These are phyloP conservation scores for Drepana falcataria DNA, from an alignment of 2,888 invertebrate genomes.

Conservation along the genomic window DNA sequence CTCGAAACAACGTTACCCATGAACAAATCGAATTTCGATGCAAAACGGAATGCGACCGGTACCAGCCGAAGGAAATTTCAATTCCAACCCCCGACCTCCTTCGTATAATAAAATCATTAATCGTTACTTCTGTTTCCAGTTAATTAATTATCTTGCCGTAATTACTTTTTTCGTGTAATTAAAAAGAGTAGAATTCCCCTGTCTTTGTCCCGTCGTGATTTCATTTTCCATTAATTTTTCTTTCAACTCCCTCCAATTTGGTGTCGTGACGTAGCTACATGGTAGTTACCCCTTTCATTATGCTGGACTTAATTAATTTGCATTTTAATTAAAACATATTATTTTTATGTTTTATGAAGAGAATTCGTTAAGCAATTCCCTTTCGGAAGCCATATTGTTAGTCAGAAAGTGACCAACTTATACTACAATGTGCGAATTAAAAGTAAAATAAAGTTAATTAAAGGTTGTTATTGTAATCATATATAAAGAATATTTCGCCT, in stretches of 20 bases:
- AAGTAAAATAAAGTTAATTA: conserved; percentile 15
- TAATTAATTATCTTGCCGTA: conserved; percentile 79
- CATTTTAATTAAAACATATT: conserved; percentile 76
- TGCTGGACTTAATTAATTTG: conserved; percentile 74
- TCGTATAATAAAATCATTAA: conserved; percentile 79
- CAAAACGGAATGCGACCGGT: conserved; percentile 50
- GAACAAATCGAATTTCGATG: conserved; percentile 61
- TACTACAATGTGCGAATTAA: conserved; percentile 3
- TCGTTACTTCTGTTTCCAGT: conserved; percentile 78
- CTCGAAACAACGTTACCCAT: conserved; percentile 49
- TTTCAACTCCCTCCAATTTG: conserved; percentile 81
- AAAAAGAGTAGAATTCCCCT: conserved; percentile 78
- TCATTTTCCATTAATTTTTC: conserved; percentile 79
- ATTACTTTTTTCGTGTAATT: conserved; percentile 80
- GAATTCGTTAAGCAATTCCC: conserved; percentile 37
- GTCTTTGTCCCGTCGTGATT: conserved; percentile 77
- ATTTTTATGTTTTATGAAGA: conserved; percentile 35
- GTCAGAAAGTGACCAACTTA: conserved; percentile 28
- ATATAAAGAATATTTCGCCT: too few relatives aligned
- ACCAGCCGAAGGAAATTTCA: conserved; percentile 63
- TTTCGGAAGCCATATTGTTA: conserved; percentile 29
- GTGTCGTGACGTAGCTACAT: conserved; percentile 69
- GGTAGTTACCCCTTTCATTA: conserved; percentile 75
- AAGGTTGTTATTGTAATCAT: neutral
- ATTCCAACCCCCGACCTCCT: conserved; percentile 67